phyloP scores from a whole-genome alignment of 2,113 vertebrate genomes.

The Leptobrachium ailaonicum region DNA sequence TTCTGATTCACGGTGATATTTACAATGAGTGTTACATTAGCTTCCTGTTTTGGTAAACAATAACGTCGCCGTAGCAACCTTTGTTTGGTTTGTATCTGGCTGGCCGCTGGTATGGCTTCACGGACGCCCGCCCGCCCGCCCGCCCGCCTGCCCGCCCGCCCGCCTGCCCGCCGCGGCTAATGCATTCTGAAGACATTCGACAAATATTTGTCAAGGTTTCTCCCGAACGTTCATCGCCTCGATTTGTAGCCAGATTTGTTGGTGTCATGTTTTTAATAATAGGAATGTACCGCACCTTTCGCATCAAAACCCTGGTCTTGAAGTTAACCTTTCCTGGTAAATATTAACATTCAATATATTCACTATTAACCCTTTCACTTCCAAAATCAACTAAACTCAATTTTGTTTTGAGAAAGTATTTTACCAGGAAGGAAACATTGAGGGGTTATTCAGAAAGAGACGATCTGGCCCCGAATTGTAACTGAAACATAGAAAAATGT shows the following conservation, averaged over 20 bases:
- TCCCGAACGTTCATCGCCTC: conserved; percentile 5
- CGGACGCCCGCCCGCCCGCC: too few relatives aligned
- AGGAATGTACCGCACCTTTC: conserved; percentile 28
- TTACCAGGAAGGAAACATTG: too few relatives aligned
- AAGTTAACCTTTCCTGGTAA: too few relatives aligned
- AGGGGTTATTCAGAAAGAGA: too few relatives aligned
- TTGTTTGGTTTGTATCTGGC: conserved; percentile 28
- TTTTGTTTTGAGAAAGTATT: too few relatives aligned
- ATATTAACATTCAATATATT: too few relatives aligned
- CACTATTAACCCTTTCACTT: too few relatives aligned
- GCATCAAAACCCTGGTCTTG: neutral
- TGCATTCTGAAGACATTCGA: conserved; percentile 26
- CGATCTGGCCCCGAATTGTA: too few relatives aligned
- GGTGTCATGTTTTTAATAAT: conserved; percentile 29
- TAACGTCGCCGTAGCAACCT: conserved; percentile 41
- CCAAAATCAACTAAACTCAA: too few relatives aligned
- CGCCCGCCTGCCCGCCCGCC: neutral
- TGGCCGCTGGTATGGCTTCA: neutral
- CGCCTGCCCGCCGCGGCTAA: conserved; percentile 4
- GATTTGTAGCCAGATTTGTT: conserved; percentile 12
- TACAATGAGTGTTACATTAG: conserved; percentile 5
- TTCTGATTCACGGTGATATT: conserved; percentile 33
- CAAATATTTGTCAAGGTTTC: conserved; percentile 46
- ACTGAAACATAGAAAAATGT: too few relatives aligned
- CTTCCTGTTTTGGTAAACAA: conserved; percentile 43